phyloP scores from a whole-genome alignment of 1,140 invertebrate genomes.

The Hermetia illucens region DNA sequence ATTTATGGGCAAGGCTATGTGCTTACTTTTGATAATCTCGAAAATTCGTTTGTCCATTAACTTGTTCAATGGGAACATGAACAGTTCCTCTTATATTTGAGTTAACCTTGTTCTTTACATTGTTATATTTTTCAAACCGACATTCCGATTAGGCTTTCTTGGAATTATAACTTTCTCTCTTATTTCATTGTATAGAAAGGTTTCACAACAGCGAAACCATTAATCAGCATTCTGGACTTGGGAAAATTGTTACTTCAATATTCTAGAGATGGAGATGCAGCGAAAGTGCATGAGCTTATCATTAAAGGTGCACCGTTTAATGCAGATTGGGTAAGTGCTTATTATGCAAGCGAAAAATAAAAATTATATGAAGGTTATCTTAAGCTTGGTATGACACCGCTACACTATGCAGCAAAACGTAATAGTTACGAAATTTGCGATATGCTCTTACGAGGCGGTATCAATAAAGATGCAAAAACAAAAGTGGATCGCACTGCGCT shows the following conservation, averaged over 20 bases:
- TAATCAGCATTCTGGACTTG: conserved; percentile 40
- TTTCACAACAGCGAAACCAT: no score
- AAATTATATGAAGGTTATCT: conserved; percentile 6
- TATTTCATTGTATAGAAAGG: no score
- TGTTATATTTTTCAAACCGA: background rate
- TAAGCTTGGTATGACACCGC: conserved; percentile 74
- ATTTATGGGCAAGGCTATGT: no score
- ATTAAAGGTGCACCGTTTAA: conserved; percentile 79
- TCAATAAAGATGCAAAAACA: conserved; percentile 73
- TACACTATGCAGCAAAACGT: conserved; percentile 74
- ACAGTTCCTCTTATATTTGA: background rate
- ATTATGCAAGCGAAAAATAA: background rate
- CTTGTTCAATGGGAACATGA: background rate
- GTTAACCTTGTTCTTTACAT: background rate
- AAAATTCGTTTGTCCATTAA: no score
- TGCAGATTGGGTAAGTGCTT: conserved; percentile 66
- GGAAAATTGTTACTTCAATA: conserved; percentile 70
- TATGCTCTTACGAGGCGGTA: conserved; percentile 68
- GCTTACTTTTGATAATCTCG: no score
- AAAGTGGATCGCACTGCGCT: conserved; percentile 87
- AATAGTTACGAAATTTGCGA: conserved; percentile 72
- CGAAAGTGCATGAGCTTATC: conserved; percentile 65
- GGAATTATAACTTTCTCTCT: no score
- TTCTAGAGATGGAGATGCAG: conserved; percentile 61
- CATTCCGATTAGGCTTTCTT: background rate